A percentile compares a stretch with the other conserved stretches of the same genome.
Conservation (phyloP, 2,888 invertebrate genomes). For the Andrena camellia region DNA sequence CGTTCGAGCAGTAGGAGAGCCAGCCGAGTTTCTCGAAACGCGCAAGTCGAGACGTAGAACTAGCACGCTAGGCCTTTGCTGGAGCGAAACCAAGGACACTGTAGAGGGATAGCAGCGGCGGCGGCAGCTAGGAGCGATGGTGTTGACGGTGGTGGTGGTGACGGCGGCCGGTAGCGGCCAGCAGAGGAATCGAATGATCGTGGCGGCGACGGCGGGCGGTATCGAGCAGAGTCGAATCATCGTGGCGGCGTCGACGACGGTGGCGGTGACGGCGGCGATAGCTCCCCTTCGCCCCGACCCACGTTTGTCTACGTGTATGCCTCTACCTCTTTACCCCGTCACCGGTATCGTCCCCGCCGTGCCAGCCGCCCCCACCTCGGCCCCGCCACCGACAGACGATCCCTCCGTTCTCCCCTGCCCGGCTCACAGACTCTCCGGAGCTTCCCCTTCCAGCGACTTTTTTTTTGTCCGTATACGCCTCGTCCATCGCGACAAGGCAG, state of each 20-base stretch:
- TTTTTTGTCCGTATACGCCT: slow-evolving; percentile 71
- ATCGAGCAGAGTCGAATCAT: slow-evolving; percentile 66
- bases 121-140: slow-evolving; percentile 28
- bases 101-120: slow-evolving; percentile 45
- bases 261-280: slow-evolving; percentile 36
- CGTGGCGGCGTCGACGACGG: slow-evolving; percentile 46
- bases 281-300: slow-evolving; percentile 77
- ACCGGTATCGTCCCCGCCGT: slow-evolving; percentile 56
- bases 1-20: slow-evolving; percentile 63
- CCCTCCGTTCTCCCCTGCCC: slow-evolving; percentile 62
- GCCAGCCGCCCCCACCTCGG: slow-evolving; percentile 61
- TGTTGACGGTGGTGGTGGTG: slow-evolving; percentile 21
- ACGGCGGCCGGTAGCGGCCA: slow-evolving; percentile 24
- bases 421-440: slow-evolving; percentile 68
- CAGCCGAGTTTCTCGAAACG: slow-evolving; percentile 68
- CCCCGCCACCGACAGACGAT: slow-evolving; percentile 64
- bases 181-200: slow-evolving; percentile 14
- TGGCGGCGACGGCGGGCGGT: slow-evolving; percentile 23
- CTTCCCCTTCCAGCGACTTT: slow-evolving; percentile 75
- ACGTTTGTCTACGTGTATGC: slow-evolving; percentile 68
- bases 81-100: slow-evolving; percentile 77
- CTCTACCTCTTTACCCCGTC: slow-evolving; percentile 64
- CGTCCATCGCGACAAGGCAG: slow-evolving; percentile 74
- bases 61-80: slow-evolving; percentile 71
- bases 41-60: slow-evolving; percentile 66